Evolutionary conservation across 2,113 vertebrate genomes (phyloP), one percentile per base, ranked within the genome.

Genomic region (Brachyistius frenatus): DNA sequence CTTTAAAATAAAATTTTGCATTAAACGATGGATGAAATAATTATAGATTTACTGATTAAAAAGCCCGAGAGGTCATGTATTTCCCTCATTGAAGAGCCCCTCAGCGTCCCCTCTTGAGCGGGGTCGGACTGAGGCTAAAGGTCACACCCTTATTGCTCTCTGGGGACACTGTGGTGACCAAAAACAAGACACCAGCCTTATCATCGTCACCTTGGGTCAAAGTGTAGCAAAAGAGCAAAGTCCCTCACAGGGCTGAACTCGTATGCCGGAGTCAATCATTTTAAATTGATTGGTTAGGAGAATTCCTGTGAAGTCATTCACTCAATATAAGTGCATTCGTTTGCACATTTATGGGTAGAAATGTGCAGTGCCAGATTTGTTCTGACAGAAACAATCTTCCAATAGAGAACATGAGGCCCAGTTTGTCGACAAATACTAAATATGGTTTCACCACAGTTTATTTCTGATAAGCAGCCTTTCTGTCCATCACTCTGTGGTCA

Each of bases 191-290:
- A 35, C 36, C 54, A 44, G 76, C 37, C 33, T 78, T 54, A 71
- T 85, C 56, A 52, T 63, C n/a, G 0, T 73, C 68, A 74, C 84
- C 80, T 76, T 33, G 5, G 78, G 80, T 91, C 86, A 84, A 83
- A 81, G 60, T 44, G 50, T 3, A 61, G 41, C 30, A 52, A 60
- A 70, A 62, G 55, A 33, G 23, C 47, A 64, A 60, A 50, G 58
- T 83, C 58, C 69, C 41, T 37, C 35, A 47, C 58, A 55, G 39
- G 78, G 78, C 71, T 79, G 57, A 77, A 58, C 44, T 66, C 55
- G 47, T 66, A 80, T 53, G 68, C 69, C 11, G 31, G 49, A 83
- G 71, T 82, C 74, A 60, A 55, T 82, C 64, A 46, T 62, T 71
- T 73, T 13, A 16, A 73, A 69, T 0, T 9, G 52, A 46, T 10